phyloP scores from a whole-genome alignment of 30 jellyfish, hydroid and myxozoan genomes.

The Turritopsis dohrnii region DNA sequence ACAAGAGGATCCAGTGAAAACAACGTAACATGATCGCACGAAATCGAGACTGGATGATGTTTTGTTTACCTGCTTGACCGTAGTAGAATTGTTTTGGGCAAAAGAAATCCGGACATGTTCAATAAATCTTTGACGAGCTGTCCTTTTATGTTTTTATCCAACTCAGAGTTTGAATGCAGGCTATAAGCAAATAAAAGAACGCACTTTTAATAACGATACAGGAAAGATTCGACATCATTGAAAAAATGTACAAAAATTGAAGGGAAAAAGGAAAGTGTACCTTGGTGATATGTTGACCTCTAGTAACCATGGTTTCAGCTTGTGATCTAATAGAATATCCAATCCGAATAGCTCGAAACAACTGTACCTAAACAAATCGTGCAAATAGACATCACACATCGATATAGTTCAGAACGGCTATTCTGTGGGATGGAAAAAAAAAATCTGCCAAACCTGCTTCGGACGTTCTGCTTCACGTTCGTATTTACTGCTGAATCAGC shows the following conservation, averaged over 20 bases:
- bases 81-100: slow-evolving; percentile 25
- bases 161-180: slow-evolving; percentile 41
- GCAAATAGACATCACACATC: too few species aligned
- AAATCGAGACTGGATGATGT: not conserved
- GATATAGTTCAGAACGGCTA: not conserved
- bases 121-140: slow-evolving; percentile 49
- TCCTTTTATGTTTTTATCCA: slow-evolving; percentile 37
- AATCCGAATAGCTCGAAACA: slow-evolving; percentile 59
- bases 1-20: not conserved
- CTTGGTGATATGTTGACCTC: slow-evolving; percentile 70
- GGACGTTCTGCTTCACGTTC: slow-evolving; percentile 28
- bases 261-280: slow-evolving; percentile 3
- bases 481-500: slow-evolving; percentile 49
- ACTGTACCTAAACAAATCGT: slow-evolving; percentile 19
- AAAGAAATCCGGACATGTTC: slow-evolving; percentile 38
- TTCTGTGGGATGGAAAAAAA: not conserved
- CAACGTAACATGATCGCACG: too few species aligned
- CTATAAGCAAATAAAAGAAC: not conserved
- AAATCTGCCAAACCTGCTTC: slow-evolving; percentile 32
- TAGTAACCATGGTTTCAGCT: slow-evolving; percentile 60
- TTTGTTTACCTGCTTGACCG: not conserved
- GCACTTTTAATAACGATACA: too few species aligned
- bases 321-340: slow-evolving; percentile 38
- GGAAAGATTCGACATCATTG: too few species aligned
- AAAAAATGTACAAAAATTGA: too few species aligned